Evolutionary conservation across 2,113 vertebrate species (phyloP).

Genomic region (Chamaetylas fuelleborni): DNA sequence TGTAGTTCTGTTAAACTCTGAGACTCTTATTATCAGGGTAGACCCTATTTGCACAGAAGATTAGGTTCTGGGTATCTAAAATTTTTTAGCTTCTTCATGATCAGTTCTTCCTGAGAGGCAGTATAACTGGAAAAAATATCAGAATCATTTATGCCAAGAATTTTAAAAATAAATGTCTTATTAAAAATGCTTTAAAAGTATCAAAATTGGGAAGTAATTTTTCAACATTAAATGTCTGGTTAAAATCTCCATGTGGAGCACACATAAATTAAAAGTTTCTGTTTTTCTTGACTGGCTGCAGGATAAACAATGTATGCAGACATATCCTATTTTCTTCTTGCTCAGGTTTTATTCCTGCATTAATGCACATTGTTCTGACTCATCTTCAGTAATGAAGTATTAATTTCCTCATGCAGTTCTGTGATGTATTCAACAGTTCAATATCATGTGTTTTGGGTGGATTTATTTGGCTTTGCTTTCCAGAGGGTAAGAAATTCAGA

Average conservation of each 20-base stretch:
- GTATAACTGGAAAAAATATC: background rate
- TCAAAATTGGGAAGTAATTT: background rate
- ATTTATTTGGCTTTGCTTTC: background rate
- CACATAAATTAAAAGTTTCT: background rate
- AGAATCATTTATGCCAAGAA: background rate
- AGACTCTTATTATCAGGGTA: background rate
- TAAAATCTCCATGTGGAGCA: background rate
- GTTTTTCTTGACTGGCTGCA: background rate
- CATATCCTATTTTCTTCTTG: background rate
- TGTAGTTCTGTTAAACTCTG: background rate
- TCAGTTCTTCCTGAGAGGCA: background rate
- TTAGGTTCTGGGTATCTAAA: background rate
- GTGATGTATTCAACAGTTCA: background rate
- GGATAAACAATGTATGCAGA: background rate
- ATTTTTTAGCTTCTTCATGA: background rate
- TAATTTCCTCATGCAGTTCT: background rate
- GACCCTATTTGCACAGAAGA: background rate
- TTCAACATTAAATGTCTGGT: background rate
- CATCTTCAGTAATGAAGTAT: background rate
- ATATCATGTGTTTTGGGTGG: background rate
- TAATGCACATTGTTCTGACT: background rate
- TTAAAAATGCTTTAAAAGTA: background rate
- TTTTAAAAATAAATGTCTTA: background rate
- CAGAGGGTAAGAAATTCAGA: background rate
- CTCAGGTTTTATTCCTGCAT: background rate